phyloP scores from a whole-genome alignment of 2,888 invertebrate genomes.

The Odontothrips loti region DNA sequence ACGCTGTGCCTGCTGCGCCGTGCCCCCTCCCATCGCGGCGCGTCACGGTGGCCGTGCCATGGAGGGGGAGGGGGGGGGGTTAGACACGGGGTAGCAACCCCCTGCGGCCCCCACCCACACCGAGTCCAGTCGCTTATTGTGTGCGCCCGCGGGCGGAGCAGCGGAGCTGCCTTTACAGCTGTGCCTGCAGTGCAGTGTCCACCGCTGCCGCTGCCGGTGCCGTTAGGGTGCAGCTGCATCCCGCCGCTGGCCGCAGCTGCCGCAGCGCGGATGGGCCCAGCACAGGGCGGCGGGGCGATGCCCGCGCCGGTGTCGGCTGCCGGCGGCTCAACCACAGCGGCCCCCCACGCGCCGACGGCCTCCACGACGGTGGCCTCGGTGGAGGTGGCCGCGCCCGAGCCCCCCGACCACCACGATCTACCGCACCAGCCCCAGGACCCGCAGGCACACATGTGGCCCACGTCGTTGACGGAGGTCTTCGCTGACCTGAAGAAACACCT shows the following conservation, averaged over 20 bases:
- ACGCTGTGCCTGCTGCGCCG: no score
- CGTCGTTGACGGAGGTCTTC: slow-evolving; percentile 1
- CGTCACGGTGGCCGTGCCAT: no score
- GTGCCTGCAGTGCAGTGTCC: neutral
- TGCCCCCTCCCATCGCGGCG: no score
- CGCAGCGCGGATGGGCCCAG: neutral
- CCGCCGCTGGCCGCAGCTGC: neutral
- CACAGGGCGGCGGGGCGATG: neutral
- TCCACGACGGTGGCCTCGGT: neutral
- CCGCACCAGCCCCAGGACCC: neutral
- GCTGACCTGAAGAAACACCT: neutral
- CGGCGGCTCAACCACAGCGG: neutral
- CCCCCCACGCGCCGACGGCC: neutral
- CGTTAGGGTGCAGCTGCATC: neutral
- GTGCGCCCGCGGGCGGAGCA: neutral
- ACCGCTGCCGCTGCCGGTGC: neutral
- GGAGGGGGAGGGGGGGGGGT: no score
- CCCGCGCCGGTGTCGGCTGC: neutral
- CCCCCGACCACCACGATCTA: neutral
- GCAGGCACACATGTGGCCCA: neutral
- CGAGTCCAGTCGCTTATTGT: no score
- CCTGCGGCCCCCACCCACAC: no score
- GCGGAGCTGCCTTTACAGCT: neutral
- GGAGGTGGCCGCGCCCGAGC: neutral
- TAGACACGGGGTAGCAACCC: no score